These are phyloP conservation scores for Macroramphosus scolopax DNA, from an alignment of 2,797 vertebrate genomes.

Conservation along the genomic window DNA sequence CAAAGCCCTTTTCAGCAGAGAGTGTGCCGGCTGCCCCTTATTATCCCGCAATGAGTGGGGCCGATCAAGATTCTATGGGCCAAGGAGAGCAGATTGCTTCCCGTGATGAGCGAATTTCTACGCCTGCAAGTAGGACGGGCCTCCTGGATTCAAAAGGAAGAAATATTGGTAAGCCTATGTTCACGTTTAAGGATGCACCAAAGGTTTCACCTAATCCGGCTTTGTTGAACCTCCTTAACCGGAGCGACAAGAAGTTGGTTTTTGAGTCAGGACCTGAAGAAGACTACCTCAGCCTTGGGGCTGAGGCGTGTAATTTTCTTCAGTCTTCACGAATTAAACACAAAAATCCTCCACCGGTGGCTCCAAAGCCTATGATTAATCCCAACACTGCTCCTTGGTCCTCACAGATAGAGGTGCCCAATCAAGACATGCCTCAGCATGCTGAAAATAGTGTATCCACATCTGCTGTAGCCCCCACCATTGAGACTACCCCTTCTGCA, in stretches of 20 bases:
- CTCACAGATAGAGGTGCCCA: constrained; percentile 71
- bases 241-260: constrained; percentile 84
- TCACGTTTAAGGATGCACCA: constrained; percentile 91
- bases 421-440: constrained; percentile 80
- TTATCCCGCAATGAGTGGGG: constrained; percentile 72
- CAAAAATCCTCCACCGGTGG: constrained; percentile 94
- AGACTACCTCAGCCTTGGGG: constrained; percentile 97
- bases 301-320: constrained; percentile 98
- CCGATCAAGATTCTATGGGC: constrained; percentile 79
- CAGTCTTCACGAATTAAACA: constrained; percentile 84
- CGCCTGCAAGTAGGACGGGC: constrained; percentile 91
- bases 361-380: constrained; percentile 90
- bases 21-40: constrained; percentile 77
- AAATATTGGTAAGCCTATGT: constrained; percentile 89
- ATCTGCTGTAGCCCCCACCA: constrained; percentile 69
- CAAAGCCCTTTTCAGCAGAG: constrained; percentile 85
- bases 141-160: constrained; percentile 86
- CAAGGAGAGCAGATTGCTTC: constrained; percentile 91
- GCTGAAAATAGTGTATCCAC: constrained; percentile 77
- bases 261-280: constrained; percentile 94
- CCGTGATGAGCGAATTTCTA: constrained; percentile 92
- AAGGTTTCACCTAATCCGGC: constrained; percentile 93
- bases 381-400: constrained; percentile 87
- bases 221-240: constrained; percentile 88
- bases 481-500: constrained; percentile 50